Base-by-base conservation (phyloP, 2,113 vertebrate genomes). In the Coreoperca whiteheadi region DNA sequence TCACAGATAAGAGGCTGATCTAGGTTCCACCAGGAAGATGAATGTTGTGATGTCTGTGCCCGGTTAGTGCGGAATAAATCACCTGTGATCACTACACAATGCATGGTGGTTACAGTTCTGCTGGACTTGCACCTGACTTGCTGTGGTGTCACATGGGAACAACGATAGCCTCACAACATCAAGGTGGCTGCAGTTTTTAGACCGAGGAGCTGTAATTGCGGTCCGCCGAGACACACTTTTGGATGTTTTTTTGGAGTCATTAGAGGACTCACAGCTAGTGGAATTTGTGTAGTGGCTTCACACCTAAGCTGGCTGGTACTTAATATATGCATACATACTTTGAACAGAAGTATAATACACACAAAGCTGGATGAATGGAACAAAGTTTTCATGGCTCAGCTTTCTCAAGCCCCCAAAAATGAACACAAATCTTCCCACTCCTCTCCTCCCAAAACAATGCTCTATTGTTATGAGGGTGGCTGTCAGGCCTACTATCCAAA, bases 401-500 rank as follows among this genome's bases (percentile, higher is more conserved):
- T 84, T 90, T 87, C 71, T 70, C 59, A 70, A 15, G 46, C 34
- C 23, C 32, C 12, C 15, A 68, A 84, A 61, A 67, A 30, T 30
- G 2, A 59, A 41, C 41, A 46, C 30, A 74, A 60, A 60, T 77
- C 37, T 53, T 79, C 43, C 0, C 25, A 81, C 70, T 74, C 60
- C 41, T 75, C 46, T 87, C 63, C 53, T 72, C 56, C 66, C 41
- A 78, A 91, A 86, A 94, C 89, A 94, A 94, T 94, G 73, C 88
- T 79, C 87, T 59, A 91, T 93, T 94, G 88, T 94, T 90, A 75
- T 4, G 7, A 73, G 68, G 69, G 56, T 60, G 80, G 59, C 48
- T 77, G 87, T 57, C 64, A 70, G 78, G 76, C 54, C 79, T 81
- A 82, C 83, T 79, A 79, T 86, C 85, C 77, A 82, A 84, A 90